phyloP scores from a whole-genome alignment of 2,888 invertebrate genomes.

The Lasioglossum calceatum region DNA sequence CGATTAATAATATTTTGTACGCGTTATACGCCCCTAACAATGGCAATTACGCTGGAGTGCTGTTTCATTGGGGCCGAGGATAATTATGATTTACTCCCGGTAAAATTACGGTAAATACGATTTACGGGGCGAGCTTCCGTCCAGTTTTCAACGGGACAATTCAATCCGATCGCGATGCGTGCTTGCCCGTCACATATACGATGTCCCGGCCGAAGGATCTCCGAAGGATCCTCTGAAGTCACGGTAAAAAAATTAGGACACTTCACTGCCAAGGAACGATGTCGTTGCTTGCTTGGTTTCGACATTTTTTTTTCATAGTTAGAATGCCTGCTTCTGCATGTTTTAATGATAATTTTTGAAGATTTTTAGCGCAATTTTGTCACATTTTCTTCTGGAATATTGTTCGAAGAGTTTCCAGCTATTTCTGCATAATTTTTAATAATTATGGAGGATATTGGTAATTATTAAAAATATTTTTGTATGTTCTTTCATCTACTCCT shows the following conservation, averaged over 20 bases:
- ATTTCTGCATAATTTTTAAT: background rate
- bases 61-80: background rate
- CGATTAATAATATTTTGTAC: background rate
- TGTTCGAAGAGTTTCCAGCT: background rate
- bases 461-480: too few species aligned
- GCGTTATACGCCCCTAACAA: constrained; percentile 3
- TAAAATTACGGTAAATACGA: constrained; percentile 15
- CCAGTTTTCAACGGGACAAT: constrained; percentile 2
- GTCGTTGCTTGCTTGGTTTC: background rate
- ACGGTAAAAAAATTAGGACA: background rate
- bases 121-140: background rate
- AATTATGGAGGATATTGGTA: too few species aligned
- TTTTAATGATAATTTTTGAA: too few species aligned
- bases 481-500: too few species aligned
- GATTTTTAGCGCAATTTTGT: background rate
- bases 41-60: background rate
- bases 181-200: background rate
- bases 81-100: constrained; percentile 34
- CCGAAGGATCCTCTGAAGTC: background rate
- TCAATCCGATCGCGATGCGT: background rate
- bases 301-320: too few species aligned
- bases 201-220: background rate
- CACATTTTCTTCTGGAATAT: background rate
- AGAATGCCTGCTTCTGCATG: background rate
- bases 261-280: background rate